A percentile compares a stretch with the other conserved stretches of the same genome.
Conservation (phyloP, 2,888 invertebrate species). For the Crossocerus cetratus region DNA sequence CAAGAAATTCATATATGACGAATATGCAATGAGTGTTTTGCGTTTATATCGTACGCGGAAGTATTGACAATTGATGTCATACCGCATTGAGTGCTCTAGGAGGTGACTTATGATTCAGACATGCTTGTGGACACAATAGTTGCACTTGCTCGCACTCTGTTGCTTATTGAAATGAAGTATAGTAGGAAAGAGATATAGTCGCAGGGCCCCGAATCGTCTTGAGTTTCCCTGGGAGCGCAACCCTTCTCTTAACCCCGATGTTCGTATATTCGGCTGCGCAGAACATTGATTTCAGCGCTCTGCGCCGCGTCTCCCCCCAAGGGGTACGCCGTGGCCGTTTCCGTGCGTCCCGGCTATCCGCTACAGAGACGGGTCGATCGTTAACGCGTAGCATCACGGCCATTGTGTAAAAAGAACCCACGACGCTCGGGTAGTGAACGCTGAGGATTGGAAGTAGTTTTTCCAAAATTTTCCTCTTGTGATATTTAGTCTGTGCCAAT, state of each 20-base stretch:
- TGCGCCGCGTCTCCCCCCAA: conserved; percentile 74
- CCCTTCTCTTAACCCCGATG: conserved; percentile 55
- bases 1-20: too few relatives aligned
- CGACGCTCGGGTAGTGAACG: conserved; percentile 72
- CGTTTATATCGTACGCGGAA: too few relatives aligned
- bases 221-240: conserved; percentile 29
- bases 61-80: too few relatives aligned
- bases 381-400: conserved; percentile 69
- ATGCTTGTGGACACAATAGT: too few relatives aligned
- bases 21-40: too few relatives aligned
- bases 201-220: not conserved
- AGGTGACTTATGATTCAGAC: too few relatives aligned
- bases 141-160: too few relatives aligned
- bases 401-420: conserved; percentile 75
- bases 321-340: conserved; percentile 56
- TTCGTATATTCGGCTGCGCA: conserved; percentile 61
- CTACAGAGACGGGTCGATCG: conserved; percentile 69
- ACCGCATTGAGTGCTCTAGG: too few relatives aligned
- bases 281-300: conserved; percentile 34
- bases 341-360: conserved; percentile 65
- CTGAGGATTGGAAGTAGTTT: conserved; percentile 73
- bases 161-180: too few relatives aligned
- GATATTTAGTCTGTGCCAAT: conserved; percentile 77
- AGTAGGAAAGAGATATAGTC: too few relatives aligned
- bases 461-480: conserved; percentile 74